These are phyloP conservation scores for Panagrolaimus sp. DNA, from an alignment of 1,140 invertebrate genomes.

Conservation along the genomic window DNA sequence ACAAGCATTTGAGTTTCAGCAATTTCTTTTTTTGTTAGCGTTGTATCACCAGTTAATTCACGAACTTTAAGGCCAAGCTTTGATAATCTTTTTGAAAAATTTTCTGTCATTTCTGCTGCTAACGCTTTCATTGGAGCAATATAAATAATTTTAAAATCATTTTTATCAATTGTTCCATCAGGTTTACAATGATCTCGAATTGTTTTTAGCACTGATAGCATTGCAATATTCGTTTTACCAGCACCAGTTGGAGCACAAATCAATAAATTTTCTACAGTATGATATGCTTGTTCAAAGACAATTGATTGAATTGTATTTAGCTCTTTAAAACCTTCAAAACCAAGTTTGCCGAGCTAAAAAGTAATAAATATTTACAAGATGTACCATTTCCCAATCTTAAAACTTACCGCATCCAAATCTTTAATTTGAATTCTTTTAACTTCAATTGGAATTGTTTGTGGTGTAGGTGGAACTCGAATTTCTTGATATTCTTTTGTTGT, in stretches of 20 bases:
- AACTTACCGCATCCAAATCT: conserved; percentile 43
- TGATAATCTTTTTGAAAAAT: conserved; percentile 76
- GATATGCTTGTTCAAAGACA: conserved; percentile 88
- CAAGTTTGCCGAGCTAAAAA: conserved; percentile 71
- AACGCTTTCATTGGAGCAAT: conserved; percentile 10
- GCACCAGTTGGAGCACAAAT: conserved; percentile 92
- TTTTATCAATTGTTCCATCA: conserved; percentile 70
- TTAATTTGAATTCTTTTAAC: conserved; percentile 61
- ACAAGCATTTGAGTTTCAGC: conserved; percentile 90
- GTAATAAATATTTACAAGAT: neutral
- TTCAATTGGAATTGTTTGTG: conserved; percentile 58
- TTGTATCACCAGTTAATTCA: conserved; percentile 97
- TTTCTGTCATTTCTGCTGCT: conserved; percentile 93
- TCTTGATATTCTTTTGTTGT: conserved; percentile 73
- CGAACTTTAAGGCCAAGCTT: conserved; percentile 74
- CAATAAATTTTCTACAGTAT: conserved; percentile 90
- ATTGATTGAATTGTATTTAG: conserved; percentile 92
- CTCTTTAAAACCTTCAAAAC: conserved; percentile 76
- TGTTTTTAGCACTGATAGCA: conserved; percentile 82
- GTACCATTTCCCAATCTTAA: conserved; percentile 1
- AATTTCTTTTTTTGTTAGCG: conserved; percentile 88
- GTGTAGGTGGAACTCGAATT: conserved; percentile 73
- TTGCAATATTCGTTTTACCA: conserved; percentile 94
- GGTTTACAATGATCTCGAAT: conserved; percentile 70
- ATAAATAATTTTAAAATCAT: conserved; percentile 78